These are phyloP conservation scores for Aradophagus sp. DNA, from an alignment of 1,140 invertebrate genomes.

Conservation along the genomic window DNA sequence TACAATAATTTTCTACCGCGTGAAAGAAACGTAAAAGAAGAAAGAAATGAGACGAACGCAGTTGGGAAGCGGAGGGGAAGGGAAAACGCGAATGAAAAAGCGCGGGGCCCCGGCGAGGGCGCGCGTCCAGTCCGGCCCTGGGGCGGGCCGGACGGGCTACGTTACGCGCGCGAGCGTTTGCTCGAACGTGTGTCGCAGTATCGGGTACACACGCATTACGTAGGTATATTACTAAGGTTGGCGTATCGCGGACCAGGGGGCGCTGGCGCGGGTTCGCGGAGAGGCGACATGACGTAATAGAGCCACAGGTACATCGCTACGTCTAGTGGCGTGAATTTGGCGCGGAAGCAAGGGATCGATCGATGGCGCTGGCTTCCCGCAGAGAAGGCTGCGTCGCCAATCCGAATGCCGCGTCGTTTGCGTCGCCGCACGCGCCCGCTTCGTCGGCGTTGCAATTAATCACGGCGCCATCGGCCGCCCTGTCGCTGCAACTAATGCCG, in stretches of 20 bases:
- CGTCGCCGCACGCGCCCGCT: conserved; percentile 40
- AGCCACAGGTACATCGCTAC: conserved; percentile 51
- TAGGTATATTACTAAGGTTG: conserved; percentile 29
- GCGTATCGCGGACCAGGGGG: too few relatives aligned
- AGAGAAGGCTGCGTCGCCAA: conserved; percentile 57
- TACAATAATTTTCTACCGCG: too few relatives aligned
- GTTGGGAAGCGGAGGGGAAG: too few relatives aligned
- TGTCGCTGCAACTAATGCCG: conserved; percentile 57
- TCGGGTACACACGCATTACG: conserved; percentile 25
- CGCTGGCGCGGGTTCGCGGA: background rate
- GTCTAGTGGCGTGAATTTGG: conserved; percentile 48
- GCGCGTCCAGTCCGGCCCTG: too few relatives aligned
- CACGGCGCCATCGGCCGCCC: conserved; percentile 52
- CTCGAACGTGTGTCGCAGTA: too few relatives aligned
- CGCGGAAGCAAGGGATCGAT: conserved; percentile 52
- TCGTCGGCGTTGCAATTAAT: conserved; percentile 54
- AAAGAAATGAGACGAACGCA: too few relatives aligned
- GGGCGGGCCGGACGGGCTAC: too few relatives aligned
- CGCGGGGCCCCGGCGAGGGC: too few relatives aligned
- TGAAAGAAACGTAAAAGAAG: too few relatives aligned
- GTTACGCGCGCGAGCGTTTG: too few relatives aligned
- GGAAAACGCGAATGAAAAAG: too few relatives aligned
- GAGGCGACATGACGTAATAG: conserved; percentile 52
- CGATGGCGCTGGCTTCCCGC: conserved; percentile 55
- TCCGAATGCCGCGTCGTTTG: conserved; percentile 52